These are phyloP conservation scores for Macrostomum lignano DNA, from an alignment of 1,140 invertebrate species.

Conservation along the genomic window DNA sequence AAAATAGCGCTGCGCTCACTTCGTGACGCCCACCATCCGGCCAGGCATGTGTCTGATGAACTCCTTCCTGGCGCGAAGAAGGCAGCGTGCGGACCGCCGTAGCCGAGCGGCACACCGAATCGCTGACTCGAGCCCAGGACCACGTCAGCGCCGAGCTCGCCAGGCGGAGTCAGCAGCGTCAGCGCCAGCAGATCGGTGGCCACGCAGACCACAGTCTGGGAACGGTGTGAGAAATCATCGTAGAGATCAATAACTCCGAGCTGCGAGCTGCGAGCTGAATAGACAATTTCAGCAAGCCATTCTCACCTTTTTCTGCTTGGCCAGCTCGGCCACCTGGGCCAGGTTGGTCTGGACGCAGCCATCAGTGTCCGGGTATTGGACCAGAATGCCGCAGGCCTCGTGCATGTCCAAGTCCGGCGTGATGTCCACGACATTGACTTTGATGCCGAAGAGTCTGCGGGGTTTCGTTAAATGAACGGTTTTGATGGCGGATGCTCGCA, in stretches of 20 bases:
- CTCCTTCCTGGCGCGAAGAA: conserved; percentile 52
- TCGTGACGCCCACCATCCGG: conserved; percentile 76
- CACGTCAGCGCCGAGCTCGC: conserved; percentile 70
- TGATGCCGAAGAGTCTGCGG: no score
- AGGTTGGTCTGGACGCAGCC: no score
- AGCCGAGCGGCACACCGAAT: conserved; percentile 54
- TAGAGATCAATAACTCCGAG: no score
- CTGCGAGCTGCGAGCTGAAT: no score
- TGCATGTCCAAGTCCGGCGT: conserved; percentile 45
- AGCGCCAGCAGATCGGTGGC: conserved; percentile 64
- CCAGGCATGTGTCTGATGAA: conserved; percentile 76
- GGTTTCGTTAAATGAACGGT: conserved; percentile 37
- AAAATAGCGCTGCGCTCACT: no score
- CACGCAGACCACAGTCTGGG: conserved; percentile 53
- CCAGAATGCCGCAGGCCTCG: conserved; percentile 51
- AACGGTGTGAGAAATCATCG: conserved; percentile 6
- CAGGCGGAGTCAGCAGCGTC: conserved; percentile 55
- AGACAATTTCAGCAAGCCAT: conserved; percentile 34
- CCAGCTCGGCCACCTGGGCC: conserved; percentile 49
- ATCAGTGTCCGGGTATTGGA: conserved; percentile 89
- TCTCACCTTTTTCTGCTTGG: conserved; percentile 53
- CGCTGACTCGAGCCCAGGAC: conserved; percentile 78
- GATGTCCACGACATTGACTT: conserved; percentile 37
- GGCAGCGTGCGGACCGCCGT: conserved; percentile 57
- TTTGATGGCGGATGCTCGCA: conserved; percentile 41